Percentiles rank a stretch among this genome's conserved stretches.
These are phyloP conservation scores for Philereme vetulata DNA, from an alignment of 2,888 invertebrate genomes.

Conservation along the genomic window DNA sequence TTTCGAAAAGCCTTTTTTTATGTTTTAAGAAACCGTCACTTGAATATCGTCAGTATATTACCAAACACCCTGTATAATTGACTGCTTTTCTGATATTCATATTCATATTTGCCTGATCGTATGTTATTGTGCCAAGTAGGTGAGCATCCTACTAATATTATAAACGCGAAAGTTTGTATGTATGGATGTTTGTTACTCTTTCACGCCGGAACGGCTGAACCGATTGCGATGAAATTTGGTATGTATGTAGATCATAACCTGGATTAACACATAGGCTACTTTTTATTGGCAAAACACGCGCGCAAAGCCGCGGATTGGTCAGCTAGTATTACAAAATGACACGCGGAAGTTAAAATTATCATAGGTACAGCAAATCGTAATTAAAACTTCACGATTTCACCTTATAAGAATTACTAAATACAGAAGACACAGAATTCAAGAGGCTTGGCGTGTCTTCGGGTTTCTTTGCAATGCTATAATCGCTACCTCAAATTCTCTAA, in stretches of 20 bases:
- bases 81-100: background rate
- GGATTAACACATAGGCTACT: no score
- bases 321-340: constrained; percentile 2
- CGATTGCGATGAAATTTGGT: no score
- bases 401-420: constrained; percentile 23
- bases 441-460: constrained; percentile 25
- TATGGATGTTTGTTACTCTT: no score
- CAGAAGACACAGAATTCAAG: constrained; percentile 18
- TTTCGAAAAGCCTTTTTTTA: no score
- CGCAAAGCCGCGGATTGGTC: no score
- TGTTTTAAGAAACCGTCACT: no score
- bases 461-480: constrained; percentile 28
- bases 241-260: no score
- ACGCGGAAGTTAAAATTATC: constrained; percentile 15
- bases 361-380: constrained; percentile 6
- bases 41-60: no score
- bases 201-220: no score
- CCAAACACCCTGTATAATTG: constrained; percentile 3
- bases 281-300: no score
- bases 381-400: constrained; percentile 30
- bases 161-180: constrained; percentile 2
- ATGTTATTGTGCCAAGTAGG: background rate
- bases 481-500: constrained; percentile 16
- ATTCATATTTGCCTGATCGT: constrained; percentile 5
- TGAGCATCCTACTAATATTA: no score